phyloP scores from a whole-genome alignment of 2,113 vertebrate genomes.

The Dendrocopos noguchii region DNA sequence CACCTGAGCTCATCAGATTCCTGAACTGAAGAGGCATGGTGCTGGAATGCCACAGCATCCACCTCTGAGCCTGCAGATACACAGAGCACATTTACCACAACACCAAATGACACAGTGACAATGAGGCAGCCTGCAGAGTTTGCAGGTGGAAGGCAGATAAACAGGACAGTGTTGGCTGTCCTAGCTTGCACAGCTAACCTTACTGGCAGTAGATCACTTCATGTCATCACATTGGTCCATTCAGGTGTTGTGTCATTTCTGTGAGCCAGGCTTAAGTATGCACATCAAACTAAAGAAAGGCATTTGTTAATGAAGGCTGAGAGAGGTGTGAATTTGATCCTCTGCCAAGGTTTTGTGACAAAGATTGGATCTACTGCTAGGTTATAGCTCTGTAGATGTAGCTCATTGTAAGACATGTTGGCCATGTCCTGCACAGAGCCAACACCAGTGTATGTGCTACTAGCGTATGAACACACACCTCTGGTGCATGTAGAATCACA shows the following conservation, averaged over 20 bases:
- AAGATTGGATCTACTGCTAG: not conserved
- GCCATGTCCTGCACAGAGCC: not conserved
- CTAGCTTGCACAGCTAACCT: not conserved
- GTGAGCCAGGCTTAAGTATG: not conserved
- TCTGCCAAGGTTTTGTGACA: not conserved
- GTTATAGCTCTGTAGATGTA: not conserved
- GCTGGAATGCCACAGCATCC: not conserved
- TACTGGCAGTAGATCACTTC: not conserved
- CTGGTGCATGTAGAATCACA: not conserved
- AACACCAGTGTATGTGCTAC: not conserved
- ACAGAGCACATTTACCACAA: not conserved
- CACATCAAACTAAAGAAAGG: not conserved
- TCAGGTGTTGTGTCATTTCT: not conserved
- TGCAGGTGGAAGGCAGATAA: slow-evolving; percentile 17
- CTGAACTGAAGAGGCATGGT: not conserved
- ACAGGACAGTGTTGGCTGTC: fast-evolving
- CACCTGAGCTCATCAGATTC: slow-evolving; percentile 21
- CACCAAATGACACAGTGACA: not conserved
- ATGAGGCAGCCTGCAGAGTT: not conserved
- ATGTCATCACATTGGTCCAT: not conserved
- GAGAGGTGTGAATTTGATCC: not conserved
- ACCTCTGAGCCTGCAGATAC: not conserved
- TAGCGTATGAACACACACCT: not conserved
- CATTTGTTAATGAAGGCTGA: not conserved
- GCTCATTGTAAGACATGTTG: not conserved